Evolutionary conservation across 35 echinoderm and acorn worm species (phyloP).

Genomic region (Apostichopus japonicus): DNA sequence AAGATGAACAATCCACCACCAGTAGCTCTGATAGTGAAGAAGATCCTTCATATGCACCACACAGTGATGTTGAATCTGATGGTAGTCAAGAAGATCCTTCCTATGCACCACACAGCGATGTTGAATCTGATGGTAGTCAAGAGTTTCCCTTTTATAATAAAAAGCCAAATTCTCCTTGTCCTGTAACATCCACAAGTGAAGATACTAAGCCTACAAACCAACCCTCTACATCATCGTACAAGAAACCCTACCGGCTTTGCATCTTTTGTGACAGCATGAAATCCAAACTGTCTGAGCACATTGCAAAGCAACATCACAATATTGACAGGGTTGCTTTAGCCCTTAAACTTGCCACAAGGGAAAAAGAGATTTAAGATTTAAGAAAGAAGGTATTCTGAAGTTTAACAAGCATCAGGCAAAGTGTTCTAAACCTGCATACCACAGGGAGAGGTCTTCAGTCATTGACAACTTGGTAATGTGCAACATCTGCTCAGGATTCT

Average conservation of each 20-base stretch:
- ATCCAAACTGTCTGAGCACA: slow-evolving; percentile 57
- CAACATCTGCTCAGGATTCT: slow-evolving; percentile 45
- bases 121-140: no score
- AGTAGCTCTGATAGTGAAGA: no score
- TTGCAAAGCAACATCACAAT: slow-evolving; percentile 30
- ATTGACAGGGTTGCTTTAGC: slow-evolving; percentile 11
- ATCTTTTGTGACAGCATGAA: slow-evolving; percentile 29
- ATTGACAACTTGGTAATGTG: slow-evolving; percentile 38
- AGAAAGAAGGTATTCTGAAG: slow-evolving; percentile 57
- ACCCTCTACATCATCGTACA: not conserved
- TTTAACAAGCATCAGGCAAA: slow-evolving; percentile 41
- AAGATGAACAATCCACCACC: no score
- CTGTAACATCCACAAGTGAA: no score
- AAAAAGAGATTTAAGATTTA: slow-evolving; percentile 25
- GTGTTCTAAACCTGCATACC: not conserved
- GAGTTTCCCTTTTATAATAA: no score
- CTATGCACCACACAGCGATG: no score
- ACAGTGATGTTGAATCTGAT: no score
- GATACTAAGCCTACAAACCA: no score
- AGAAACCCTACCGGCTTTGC: slow-evolving; percentile 14
- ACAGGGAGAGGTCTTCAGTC: not conserved
- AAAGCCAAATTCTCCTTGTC: no score
- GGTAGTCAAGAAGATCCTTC: no score
- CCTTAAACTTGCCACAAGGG: slow-evolving; percentile 18
- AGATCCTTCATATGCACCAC: no score